phyloP scores from a whole-genome alignment of 1,140 invertebrate genomes.

The Phymastichus coffea region DNA sequence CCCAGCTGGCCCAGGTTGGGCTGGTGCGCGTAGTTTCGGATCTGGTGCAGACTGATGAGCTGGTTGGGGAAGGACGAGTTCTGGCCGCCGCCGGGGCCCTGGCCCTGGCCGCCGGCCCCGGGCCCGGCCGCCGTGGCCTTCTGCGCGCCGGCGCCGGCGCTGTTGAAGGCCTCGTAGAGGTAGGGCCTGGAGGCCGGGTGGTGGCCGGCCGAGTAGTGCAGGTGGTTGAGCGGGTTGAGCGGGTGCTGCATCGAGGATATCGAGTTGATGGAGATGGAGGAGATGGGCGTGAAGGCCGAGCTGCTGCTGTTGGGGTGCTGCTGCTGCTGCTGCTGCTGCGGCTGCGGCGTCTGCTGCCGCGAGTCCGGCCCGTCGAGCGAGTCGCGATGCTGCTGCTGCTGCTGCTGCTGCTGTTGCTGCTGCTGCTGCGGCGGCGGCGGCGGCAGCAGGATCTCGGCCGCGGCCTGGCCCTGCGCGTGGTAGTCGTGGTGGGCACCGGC shows the following conservation, averaged over 20 bases:
- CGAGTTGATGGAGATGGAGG: slow-evolving; percentile 73
- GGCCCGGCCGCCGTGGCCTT: slow-evolving; percentile 51
- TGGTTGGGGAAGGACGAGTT: slow-evolving; percentile 85
- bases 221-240: slow-evolving; percentile 69
- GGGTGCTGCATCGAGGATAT: slow-evolving; percentile 55
- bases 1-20: slow-evolving; percentile 63
- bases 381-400: slow-evolving; percentile 19
- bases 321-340: slow-evolving; percentile 29
- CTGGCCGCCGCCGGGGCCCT: slow-evolving; percentile 48
- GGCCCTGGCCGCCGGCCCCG: slow-evolving; percentile 37
- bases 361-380: slow-evolving; percentile 41
- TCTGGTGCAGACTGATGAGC: slow-evolving; percentile 93
- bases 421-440: neutral
- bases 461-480: slow-evolving; percentile 63
- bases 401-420: neutral
- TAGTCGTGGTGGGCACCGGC: slow-evolving; percentile 67
- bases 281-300: slow-evolving; percentile 88
- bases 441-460: slow-evolving; percentile 48
- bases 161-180: slow-evolving; percentile 90
- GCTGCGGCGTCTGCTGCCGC: slow-evolving; percentile 53
- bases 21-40: slow-evolving; percentile 94
- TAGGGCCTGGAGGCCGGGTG: slow-evolving; percentile 78
- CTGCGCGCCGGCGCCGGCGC: slow-evolving; percentile 75
- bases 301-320: slow-evolving; percentile 60
- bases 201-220: slow-evolving; percentile 56